Conservation (phyloP, 2,888 invertebrate genomes). For the Dinocampus coccinellae region DNA sequence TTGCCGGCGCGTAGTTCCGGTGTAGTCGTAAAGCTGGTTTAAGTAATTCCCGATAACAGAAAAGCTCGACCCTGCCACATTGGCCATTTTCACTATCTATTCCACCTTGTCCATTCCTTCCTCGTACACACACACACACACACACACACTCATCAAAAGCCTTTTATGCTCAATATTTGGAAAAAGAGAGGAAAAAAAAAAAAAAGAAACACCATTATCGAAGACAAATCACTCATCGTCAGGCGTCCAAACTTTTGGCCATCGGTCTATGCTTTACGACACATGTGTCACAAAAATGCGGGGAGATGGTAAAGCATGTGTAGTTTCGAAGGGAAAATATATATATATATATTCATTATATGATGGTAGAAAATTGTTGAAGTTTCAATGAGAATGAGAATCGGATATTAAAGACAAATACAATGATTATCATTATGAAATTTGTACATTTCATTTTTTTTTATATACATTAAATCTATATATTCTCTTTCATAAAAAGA, state of each 20-base stretch:
- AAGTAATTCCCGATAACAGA: constrained; percentile 66
- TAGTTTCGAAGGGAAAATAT: constrained; percentile 28
- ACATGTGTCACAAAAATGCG: constrained; percentile 49
- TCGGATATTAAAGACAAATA: constrained; percentile 16
- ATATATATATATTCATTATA: neutral
- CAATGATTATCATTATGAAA: constrained; percentile 18
- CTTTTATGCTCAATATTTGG: constrained; percentile 17
- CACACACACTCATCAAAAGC: neutral
- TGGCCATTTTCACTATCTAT: constrained; percentile 6
- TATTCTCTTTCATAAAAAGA: no score
- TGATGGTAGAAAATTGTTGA: constrained; percentile 56
- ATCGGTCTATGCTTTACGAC: constrained; percentile 49
- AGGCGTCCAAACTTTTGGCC: constrained; percentile 53
- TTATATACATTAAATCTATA: no score
- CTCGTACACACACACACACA: neutral
- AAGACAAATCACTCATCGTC: constrained; percentile 56
- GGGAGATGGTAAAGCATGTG: constrained; percentile 29
- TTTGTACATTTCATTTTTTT: neutral
- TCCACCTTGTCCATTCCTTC: neutral
- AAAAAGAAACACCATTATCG: constrained; percentile 35
- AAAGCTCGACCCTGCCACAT: constrained; percentile 45
- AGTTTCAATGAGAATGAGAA: constrained; percentile 49
- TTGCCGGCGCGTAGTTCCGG: constrained; percentile 55
- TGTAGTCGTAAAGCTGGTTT: constrained; percentile 66
- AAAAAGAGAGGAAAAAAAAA: neutral